Conservation (phyloP, 2,113 vertebrate genomes). For the Spea multiplicata region DNA sequence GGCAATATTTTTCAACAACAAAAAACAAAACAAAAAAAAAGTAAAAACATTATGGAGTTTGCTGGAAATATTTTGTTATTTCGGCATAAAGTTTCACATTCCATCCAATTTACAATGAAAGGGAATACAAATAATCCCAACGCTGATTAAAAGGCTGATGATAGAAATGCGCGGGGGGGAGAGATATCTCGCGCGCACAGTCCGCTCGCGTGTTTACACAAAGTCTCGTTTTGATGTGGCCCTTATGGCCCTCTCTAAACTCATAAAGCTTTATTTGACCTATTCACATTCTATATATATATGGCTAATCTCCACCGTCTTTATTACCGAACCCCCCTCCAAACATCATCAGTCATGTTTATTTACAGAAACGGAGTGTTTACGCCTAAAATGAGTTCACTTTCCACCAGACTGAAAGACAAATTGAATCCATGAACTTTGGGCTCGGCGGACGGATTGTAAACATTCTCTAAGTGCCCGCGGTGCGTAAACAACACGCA, state of each 20-base stretch:
- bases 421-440: constrained; percentile 33
- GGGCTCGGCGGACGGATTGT: constrained; percentile 45
- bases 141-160: not conserved
- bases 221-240: not conserved
- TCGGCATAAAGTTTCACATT: no score
- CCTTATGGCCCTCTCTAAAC: not conserved
- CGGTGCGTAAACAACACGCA: constrained; percentile 26
- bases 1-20: no score
- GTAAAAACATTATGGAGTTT: no score
- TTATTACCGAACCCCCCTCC: constrained; percentile 25
- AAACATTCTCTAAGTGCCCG: constrained; percentile 46
- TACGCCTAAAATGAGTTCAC: constrained; percentile 16
- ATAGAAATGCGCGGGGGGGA: not conserved
- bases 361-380: constrained; percentile 39
- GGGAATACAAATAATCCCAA: no score
- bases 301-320: constrained; percentile 22
- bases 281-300: not conserved
- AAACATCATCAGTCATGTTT: constrained; percentile 39
- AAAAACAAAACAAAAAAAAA: no score
- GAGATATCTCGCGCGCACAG: not conserved
- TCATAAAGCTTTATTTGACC: constrained; percentile 1
- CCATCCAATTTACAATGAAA: no score
- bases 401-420: constrained; percentile 29
- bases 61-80: no score
- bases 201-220: not conserved